Evolutionary conservation across 1,140 invertebrate genomes (phyloP).

Genomic region (Drosophila kikkawai): DNA sequence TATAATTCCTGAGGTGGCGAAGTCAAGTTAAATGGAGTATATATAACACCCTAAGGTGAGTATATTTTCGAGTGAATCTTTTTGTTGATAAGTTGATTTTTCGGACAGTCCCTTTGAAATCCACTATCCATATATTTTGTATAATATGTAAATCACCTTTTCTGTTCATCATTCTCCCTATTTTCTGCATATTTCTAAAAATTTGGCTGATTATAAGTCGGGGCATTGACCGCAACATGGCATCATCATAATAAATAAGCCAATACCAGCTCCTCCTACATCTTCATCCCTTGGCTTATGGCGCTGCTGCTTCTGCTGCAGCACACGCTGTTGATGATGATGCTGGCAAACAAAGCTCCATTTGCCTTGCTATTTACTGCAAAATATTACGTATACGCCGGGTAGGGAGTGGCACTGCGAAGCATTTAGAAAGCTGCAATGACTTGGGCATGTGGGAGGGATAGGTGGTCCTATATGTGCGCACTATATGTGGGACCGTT

Average conservation of each 20-base stretch:
- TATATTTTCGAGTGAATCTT: background rate
- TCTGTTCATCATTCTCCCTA: background rate
- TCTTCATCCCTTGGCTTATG: background rate
- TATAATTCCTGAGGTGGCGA: constrained; percentile 8
- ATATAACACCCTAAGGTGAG: background rate
- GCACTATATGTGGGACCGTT: constrained; percentile 24
- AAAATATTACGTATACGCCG: constrained; percentile 69
- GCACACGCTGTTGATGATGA: constrained; percentile 16
- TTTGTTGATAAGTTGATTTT: background rate
- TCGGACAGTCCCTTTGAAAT: background rate
- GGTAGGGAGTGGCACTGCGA: background rate
- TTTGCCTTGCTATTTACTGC: constrained; percentile 59
- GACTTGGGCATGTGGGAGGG: constrained; percentile 10
- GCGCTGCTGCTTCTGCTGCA: constrained; percentile 2
- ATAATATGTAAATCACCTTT: background rate
- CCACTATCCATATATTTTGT: background rate
- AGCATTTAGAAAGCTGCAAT: constrained; percentile 35
- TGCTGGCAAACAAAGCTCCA: constrained; percentile 70
- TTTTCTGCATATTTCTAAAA: background rate
- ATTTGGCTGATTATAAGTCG: constrained; percentile 13
- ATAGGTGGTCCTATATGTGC: no score
- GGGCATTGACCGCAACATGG: constrained; percentile 63
- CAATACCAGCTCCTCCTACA: constrained; percentile 33
- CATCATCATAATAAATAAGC: constrained; percentile 66
- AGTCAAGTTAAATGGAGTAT: background rate